phyloP scores from a whole-genome alignment of 2,888 invertebrate genomes.

The Heteromurus nitidus region DNA sequence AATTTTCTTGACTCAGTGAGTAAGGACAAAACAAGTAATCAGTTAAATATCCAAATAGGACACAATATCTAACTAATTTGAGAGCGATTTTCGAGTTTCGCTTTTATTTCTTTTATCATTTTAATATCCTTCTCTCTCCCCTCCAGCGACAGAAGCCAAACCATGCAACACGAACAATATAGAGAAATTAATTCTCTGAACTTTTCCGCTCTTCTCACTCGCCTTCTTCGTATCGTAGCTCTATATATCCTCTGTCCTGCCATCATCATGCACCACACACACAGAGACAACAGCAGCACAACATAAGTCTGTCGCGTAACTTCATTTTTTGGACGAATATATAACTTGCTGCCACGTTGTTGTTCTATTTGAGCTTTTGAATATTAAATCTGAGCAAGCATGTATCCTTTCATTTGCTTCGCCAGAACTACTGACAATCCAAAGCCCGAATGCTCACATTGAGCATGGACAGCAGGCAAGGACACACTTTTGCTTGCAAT shows the following conservation, averaged over 20 bases:
- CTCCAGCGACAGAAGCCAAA: slow-evolving; percentile 49
- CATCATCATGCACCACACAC: too few species aligned
- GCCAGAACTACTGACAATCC: background rate
- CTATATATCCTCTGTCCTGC: too few species aligned
- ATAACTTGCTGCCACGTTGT: too few species aligned
- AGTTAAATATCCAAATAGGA: slow-evolving; percentile 69
- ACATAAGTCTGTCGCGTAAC: too few species aligned
- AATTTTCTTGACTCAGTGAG: slow-evolving; percentile 72
- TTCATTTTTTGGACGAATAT: too few species aligned
- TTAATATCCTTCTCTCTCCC: slow-evolving; percentile 43
- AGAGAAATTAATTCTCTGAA: slow-evolving; percentile 43
- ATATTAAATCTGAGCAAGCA: slow-evolving; percentile 40
- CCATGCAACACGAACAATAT: slow-evolving; percentile 45
- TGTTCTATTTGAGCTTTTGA: slow-evolving; percentile 30
- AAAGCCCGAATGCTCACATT: too few species aligned
- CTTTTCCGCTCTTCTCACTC: slow-evolving; percentile 1
- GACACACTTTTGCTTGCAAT: slow-evolving; percentile 49
- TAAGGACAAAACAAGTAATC: slow-evolving; percentile 73
- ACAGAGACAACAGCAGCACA: too few species aligned
- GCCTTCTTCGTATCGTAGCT: too few species aligned
- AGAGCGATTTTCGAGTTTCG: slow-evolving; percentile 50
- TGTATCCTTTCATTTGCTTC: background rate
- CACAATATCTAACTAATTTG: slow-evolving; percentile 72
- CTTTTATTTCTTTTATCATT: slow-evolving; percentile 59
- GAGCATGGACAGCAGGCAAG: background rate